phyloP scores from a whole-genome alignment of 2,797 vertebrate genomes.

The Tachyglossus aculeatus region DNA sequence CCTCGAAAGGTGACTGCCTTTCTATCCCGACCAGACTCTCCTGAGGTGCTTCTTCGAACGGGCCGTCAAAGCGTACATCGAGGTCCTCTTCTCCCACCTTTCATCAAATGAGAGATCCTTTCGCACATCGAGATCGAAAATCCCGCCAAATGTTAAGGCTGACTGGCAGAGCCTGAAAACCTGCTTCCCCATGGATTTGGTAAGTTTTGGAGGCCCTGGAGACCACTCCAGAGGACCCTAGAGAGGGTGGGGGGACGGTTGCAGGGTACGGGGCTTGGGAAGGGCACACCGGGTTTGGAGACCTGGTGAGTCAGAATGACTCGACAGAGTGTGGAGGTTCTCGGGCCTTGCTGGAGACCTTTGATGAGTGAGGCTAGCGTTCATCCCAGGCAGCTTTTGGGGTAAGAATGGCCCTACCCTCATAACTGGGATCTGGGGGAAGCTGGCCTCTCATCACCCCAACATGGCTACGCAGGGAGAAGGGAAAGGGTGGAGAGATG shows the following conservation, averaged over 20 bases:
- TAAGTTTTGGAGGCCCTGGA: conserved; percentile 59
- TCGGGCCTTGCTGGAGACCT: no score
- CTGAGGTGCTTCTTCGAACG: conserved; percentile 16
- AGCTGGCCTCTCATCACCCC: no score
- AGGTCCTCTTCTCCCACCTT: conserved; percentile 48
- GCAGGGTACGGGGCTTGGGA: neutral
- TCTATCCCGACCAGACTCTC: conserved; percentile 34
- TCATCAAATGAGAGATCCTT: conserved; percentile 36
- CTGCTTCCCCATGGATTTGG: conserved; percentile 42
- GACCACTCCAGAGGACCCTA: no score
- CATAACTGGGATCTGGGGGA: no score
- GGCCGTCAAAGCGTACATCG: conserved; percentile 48
- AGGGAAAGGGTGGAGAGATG: no score
- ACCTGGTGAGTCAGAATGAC: neutral
- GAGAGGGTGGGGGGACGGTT: no score
- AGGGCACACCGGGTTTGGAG: neutral
- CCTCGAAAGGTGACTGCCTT: neutral
- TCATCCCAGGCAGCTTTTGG: no score
- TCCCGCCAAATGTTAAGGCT: conserved; percentile 40
- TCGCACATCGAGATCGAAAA: conserved; percentile 23
- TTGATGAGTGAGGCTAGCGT: no score
- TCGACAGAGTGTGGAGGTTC: neutral
- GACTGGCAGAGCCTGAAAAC: conserved; percentile 46
- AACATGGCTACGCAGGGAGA: no score
- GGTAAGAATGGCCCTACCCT: no score